Percentiles rank a stretch among this genome's conserved stretches.
These are phyloP conservation scores for Amiota minor DNA, from an alignment of 2,888 invertebrate species.

Conservation along the genomic window DNA sequence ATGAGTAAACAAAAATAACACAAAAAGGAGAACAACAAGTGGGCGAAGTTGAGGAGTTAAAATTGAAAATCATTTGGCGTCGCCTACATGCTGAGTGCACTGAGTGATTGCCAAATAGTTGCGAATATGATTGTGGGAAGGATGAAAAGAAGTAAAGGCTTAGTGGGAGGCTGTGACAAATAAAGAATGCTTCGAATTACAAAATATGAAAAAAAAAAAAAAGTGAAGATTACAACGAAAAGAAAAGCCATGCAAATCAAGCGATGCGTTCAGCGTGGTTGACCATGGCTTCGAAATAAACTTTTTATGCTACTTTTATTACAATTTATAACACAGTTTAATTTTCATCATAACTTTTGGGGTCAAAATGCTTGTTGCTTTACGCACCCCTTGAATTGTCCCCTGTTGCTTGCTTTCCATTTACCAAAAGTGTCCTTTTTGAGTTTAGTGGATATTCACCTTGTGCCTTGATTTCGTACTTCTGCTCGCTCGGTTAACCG, in stretches of 20 bases:
- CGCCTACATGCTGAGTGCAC: conserved; percentile 7
- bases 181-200: conserved; percentile 26
- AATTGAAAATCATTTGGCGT: conserved; percentile 57
- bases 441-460: conserved; percentile 41
- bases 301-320: conserved; percentile 39
- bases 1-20: conserved; percentile 26
- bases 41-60: conserved; percentile 56
- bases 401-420: neutral
- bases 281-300: conserved; percentile 21
- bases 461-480: conserved; percentile 43
- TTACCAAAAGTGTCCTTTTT: neutral
- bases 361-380: conserved; percentile 6
- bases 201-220: neutral
- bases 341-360: neutral
- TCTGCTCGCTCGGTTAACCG: neutral
- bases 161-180: conserved; percentile 6
- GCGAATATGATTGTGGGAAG: conserved; percentile 4
- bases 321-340: conserved; percentile 48
- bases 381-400: neutral
- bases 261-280: neutral
- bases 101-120: conserved; percentile 49
- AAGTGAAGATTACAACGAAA: neutral
- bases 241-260: conserved; percentile 23
- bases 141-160: conserved; percentile 16
- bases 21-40: conserved; percentile 19